Evolutionary conservation across 2,113 vertebrate species (phyloP), one percentile per base, ranked within the genome.

Genomic region (Apistogramma diplotaenia): DNA sequence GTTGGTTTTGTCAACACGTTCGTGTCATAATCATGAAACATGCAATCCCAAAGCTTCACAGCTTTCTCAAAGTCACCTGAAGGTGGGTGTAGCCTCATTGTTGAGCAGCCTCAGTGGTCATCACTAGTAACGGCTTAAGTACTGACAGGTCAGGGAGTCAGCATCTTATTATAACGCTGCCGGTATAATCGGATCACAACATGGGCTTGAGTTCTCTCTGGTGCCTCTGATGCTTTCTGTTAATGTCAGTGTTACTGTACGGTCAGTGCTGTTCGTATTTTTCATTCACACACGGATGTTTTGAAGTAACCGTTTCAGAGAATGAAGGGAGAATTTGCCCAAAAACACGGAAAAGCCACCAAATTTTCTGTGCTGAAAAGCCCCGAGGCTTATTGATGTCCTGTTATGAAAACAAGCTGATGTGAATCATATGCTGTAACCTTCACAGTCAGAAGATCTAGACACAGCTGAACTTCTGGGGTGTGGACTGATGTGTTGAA

Each of bases 361-460:
- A 29, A 70, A 49, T 29, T 49, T 49, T 49, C 27, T 70, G 27
- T 18, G 43, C 29, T 70, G 25, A 25, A 65, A 43, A 23, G 62
- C 49, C 49, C 2, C 29, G 62, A 67, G 40, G 40, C 40, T 67
- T 67, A 67, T 21, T 49, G 62, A 49, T 67, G 37, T 67, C 27
- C 46, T 70, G 43, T 70, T 70, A 70, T 67, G 62, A 1, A 70
- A 70, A 70, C 62, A 70, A 70, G 43, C 15, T 49, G 23, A 70
- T 70, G 40, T 70, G 62, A 70, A 70, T 70, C 40, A 70, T 70
- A 49, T 49, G 49, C 62, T 70, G 62, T 70, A 70, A 70, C 62
- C 62, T 70, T 70, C 10, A 55, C 53, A 55, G 53, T 55, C 23
- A 49, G 43, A 70, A 29, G 62, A 49, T 70, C 23, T 16, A 70